Evolutionary conservation across 64 coral and sea anemone species (phyloP).

Genomic region (Montipora cactus): DNA sequence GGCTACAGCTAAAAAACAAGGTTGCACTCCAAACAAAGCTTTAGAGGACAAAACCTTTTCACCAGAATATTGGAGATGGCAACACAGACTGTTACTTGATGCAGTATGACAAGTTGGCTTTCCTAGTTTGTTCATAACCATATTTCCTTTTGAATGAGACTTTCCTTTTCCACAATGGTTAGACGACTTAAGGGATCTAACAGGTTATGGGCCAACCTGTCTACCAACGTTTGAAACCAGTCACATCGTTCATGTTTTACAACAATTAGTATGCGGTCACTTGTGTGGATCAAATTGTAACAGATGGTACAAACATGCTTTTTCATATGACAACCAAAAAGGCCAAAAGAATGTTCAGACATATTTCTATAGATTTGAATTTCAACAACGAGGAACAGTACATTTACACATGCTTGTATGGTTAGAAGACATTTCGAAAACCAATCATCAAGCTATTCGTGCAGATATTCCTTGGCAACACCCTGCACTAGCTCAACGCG

Average conservation of each 20-base stretch:
- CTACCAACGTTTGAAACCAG: conserved; percentile 20
- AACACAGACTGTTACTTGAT: conserved; percentile 32
- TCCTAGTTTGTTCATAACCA: conserved; percentile 13
- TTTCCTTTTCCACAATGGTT: conserved; percentile 10
- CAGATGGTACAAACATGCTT: conserved; percentile 42
- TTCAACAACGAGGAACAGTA: conserved; percentile 65
- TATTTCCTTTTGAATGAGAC: not conserved
- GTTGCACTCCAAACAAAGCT: not conserved
- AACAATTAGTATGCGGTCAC: conserved; percentile 57
- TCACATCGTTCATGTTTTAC: conserved; percentile 59
- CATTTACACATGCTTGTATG: conserved; percentile 72
- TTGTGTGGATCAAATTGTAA: conserved; percentile 52
- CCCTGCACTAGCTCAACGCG: not conserved
- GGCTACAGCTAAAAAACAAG: not conserved
- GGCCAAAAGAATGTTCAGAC: conserved; percentile 7
- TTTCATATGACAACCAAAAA: not conserved
- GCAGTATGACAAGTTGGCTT: conserved; percentile 26
- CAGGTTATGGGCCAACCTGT: conserved; percentile 22
- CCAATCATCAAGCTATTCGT: not conserved
- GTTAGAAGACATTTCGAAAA: conserved; percentile 32
- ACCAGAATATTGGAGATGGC: conserved; percentile 48
- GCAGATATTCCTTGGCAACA: conserved; percentile 16
- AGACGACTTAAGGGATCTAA: not conserved
- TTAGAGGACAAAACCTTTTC: conserved; percentile 64
- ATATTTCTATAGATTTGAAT: conserved; percentile 68